Evolutionary conservation across 2,888 invertebrate species (phyloP).

Genomic region (Pogonocherus hispidulus): DNA sequence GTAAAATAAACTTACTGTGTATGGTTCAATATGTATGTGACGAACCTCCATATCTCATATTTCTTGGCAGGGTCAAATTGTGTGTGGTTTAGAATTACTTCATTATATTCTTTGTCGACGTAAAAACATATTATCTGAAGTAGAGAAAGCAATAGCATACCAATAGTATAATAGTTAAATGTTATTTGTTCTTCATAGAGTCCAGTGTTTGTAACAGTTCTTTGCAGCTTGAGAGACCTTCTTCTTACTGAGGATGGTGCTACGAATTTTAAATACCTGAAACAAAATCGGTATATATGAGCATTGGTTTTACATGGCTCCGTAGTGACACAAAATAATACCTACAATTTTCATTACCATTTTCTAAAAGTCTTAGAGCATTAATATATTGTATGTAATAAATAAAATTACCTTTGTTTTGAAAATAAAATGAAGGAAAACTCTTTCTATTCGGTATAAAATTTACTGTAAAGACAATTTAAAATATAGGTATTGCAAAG

Average conservation of each 20-base stretch:
- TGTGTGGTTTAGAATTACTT: slow-evolving; percentile 75
- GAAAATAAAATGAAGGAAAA: no score
- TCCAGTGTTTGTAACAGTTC: slow-evolving; percentile 64
- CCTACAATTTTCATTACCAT: no score
- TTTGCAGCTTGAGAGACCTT: slow-evolving; percentile 39
- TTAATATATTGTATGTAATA: no score
- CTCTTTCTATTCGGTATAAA: no score
- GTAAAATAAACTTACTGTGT: slow-evolving; percentile 75
- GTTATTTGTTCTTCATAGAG: slow-evolving; percentile 89
- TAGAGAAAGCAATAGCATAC: slow-evolving; percentile 90
- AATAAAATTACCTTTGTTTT: no score
- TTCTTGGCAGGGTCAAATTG: slow-evolving; percentile 91
- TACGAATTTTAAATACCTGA: slow-evolving; percentile 49
- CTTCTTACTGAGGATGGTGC: slow-evolving; percentile 35
- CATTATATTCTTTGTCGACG: slow-evolving; percentile 50
- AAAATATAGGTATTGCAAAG: no score
- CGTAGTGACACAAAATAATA: no score
- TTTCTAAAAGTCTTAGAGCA: no score
- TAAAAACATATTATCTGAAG: slow-evolving; percentile 81
- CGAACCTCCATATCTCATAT: slow-evolving; percentile 91
- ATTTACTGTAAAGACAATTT: no score
- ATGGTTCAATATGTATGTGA: slow-evolving; percentile 96
- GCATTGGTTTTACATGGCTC: no score
- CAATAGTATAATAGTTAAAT: slow-evolving; percentile 90
- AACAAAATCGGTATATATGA: no score